Conservation (phyloP, 35 echinoderm and acorn worm species). For the Acanthaster planci region DNA sequence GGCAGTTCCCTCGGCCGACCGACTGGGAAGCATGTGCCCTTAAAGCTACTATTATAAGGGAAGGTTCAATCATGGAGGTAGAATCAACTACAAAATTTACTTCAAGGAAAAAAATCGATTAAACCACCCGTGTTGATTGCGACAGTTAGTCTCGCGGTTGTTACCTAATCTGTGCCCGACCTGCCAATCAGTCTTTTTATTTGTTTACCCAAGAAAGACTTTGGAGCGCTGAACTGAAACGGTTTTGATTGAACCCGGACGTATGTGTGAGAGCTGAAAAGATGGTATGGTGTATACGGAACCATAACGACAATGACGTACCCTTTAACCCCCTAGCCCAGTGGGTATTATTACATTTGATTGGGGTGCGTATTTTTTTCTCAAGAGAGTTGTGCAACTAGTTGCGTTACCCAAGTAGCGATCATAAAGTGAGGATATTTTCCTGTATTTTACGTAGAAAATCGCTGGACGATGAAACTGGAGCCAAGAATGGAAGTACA, state of each 20-base stretch:
- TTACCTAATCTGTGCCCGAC: background rate
- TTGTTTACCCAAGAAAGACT: too few species aligned
- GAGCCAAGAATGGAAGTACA: background rate
- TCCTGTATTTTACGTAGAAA: too few species aligned
- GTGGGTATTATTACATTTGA: background rate
- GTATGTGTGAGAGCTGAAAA: background rate
- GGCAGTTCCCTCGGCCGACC: too few species aligned
- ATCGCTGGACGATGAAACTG: slow-evolving; percentile 56
- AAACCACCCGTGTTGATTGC: background rate
- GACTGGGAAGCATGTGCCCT: too few species aligned
- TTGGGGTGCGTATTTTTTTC: slow-evolving; percentile 9
- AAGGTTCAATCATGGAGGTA: too few species aligned
- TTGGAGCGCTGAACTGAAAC: too few species aligned
- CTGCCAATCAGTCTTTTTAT: background rate
- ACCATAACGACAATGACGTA: slow-evolving; percentile 62
- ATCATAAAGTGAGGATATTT: too few species aligned
- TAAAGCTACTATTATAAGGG: too few species aligned
- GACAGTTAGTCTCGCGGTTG: background rate
- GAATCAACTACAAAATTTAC: too few species aligned
- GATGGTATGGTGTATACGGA: slow-evolving; percentile 54
- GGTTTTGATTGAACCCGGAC: background rate
- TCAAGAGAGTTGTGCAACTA: slow-evolving; percentile 8
- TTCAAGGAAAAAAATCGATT: background rate
- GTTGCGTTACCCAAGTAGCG: too few species aligned
- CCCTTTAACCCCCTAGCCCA: background rate